These are phyloP conservation scores for Odocoileus virginianus DNA, from an alignment of 2,113 vertebrate species.

Conservation along the genomic window DNA sequence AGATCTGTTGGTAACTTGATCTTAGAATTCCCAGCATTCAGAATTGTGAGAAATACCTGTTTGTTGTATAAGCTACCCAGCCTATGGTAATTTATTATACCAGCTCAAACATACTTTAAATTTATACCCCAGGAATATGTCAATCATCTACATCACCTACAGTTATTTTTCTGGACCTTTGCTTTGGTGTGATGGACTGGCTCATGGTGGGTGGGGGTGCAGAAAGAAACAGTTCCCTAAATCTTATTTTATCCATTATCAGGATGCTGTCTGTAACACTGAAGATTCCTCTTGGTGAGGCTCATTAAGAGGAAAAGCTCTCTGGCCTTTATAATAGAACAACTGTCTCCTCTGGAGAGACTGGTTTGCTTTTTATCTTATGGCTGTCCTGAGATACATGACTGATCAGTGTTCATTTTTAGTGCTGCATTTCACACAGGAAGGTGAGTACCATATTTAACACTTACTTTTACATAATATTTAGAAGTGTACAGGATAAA, in stretches of 20 bases:
- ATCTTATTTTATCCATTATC: neutral
- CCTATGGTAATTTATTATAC: neutral
- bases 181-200: neutral
- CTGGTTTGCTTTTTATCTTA: neutral
- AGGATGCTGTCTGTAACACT: neutral
- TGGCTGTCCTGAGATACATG: neutral
- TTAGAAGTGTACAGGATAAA: neutral
- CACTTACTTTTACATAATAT: neutral
- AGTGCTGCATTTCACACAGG: neutral
- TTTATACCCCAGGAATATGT: neutral
- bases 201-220: neutral
- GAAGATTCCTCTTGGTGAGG: neutral
- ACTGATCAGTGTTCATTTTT: neutral
- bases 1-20: neutral
- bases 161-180: neutral
- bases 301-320: neutral
- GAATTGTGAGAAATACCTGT: neutral
- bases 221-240: neutral
- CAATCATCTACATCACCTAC: neutral
- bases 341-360: neutral
- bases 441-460: neutral
- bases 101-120: neutral
- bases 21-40: neutral
- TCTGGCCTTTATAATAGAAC: neutral
- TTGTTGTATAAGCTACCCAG: neutral